Base-by-base conservation (phyloP, 2,797 vertebrate genomes). In the Fistularia tabacaria region DNA sequence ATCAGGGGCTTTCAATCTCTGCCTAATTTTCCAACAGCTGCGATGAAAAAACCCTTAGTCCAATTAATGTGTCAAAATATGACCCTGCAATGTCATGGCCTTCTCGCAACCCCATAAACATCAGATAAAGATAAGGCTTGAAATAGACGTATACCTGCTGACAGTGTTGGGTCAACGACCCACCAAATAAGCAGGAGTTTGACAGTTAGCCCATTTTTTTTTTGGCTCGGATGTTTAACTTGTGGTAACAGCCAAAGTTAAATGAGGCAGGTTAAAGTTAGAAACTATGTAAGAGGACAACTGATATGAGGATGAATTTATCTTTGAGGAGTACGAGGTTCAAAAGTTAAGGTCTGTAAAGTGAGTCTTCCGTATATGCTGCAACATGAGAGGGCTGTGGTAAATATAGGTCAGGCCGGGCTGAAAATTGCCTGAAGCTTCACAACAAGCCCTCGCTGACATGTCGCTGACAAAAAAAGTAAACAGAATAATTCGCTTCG, bases 1-100 rank as follows among this genome's bases (percentile, higher is more conserved):
- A 91, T 91, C 87, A 86, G 82, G 84, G 87, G 79, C 83, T 80
- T 85, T 90, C 88, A 90, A 89, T 90, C 80, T 88, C 79, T 71
- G 79, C 76, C 82, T 87, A 85, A 88, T 89, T 85, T 88, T 77
- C 74, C 72, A 81, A 68, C 86, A 88, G 86, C 84, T 89, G 85
- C 82, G 87, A 88, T 81, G 73, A 81, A 87, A 79, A 25, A 76
- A 63, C 73, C 71, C 64, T 80, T 66, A 64, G 61, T 81, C 73
- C 78, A 87, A 85, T 88, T 86, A 85, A 84, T 75, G 82, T 84
- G 82, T 85, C 82, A 87, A 83, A 85, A 84, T 69, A 79, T 77
- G 74, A 85, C 73, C 83, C 62, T 69, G 73, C 85, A 88, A 85
- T 77, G 85, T 86, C 87, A 77, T 42, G 80, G 79, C 82, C 79